Conservation (phyloP, 2,797 vertebrate genomes). For the Columba guinea region DNA sequence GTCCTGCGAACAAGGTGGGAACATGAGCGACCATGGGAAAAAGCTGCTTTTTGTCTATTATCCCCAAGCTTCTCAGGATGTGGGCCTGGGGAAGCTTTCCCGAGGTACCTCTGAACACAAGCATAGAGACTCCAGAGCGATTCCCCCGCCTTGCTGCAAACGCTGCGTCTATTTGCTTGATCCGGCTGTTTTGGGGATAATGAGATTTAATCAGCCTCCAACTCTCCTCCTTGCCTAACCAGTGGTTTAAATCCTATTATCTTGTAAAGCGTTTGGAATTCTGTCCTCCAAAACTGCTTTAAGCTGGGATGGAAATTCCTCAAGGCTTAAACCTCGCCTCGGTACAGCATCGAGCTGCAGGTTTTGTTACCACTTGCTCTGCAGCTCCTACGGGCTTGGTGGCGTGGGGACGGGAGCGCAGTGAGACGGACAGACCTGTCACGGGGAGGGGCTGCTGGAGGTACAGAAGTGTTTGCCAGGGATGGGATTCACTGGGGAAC, state of each 20-base stretch:
- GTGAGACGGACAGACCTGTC: rapidly evolving
- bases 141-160: neutral
- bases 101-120: rapidly evolving
- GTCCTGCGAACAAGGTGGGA: neutral
- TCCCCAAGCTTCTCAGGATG: rapidly evolving
- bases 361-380: neutral
- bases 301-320: slow-evolving; percentile 25
- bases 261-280: neutral
- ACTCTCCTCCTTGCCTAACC: neutral
- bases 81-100: neutral
- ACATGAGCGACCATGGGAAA: rapidly evolving
- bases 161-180: neutral
- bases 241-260: slow-evolving; percentile 37
- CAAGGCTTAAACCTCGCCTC: neutral
- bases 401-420: rapidly evolving
- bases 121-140: rapidly evolving
- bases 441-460: neutral
- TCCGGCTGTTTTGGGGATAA: slow-evolving; percentile 1
- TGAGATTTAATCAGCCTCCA: neutral
- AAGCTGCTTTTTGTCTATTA: neutral
- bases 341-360: rapidly evolving
- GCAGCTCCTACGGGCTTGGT: neutral
- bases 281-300: neutral
- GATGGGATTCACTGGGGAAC: neutral
- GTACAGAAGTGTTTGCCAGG: neutral